Evolutionary conservation across 2,113 vertebrate species (phyloP), one percentile per base, ranked within the genome.

Genomic region (Felis chaus): DNA sequence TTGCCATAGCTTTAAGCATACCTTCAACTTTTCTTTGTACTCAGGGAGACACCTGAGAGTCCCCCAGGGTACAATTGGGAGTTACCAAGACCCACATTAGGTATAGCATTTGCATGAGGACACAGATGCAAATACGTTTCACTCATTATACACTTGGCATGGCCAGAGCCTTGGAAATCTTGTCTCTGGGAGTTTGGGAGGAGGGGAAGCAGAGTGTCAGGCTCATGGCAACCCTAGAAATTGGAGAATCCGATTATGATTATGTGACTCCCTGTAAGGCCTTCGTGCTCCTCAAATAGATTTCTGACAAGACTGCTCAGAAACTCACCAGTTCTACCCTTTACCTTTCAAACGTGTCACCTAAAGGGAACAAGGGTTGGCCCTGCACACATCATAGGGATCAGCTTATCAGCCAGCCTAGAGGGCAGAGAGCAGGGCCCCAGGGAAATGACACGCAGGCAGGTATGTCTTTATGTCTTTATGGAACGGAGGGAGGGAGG

Each of bases 351-450:
- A 39, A n/a, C 0, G 27, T 25, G 53, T 53, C 41, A 11, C 69
- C 36, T 89, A 33, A 69, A 91, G 16, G 21, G 79, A 85, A 18
- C 12, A 10, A 36, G n/a, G 7, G 21, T 79, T 78, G 61, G 33
- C 25, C 15, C 4, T 29, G 63, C 50, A 25, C 65, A 0, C 14
- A 4, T 27, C 55, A 25, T 10, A 31, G 0, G 41, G 33, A 31
- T 55, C 66, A 13, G 73, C 53, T 73, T 29, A 41, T 93, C 81
- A 33, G 25, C 25, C 48, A 79, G 86, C 66, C 53, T 12, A 2
- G 39, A 36, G n/a, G 81, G n/a, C 88, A 93, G 85, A 76, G 74
- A 11, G 45, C 33, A 4, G 61, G 48, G 55, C 68, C 69, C 79
- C 50, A 29, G 50, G n/a, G 69, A 25, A 68, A 33, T 4, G 16